Evolutionary conservation across 2,113 vertebrate species (phyloP).

Genomic region (Pogona vitticeps): DNA sequence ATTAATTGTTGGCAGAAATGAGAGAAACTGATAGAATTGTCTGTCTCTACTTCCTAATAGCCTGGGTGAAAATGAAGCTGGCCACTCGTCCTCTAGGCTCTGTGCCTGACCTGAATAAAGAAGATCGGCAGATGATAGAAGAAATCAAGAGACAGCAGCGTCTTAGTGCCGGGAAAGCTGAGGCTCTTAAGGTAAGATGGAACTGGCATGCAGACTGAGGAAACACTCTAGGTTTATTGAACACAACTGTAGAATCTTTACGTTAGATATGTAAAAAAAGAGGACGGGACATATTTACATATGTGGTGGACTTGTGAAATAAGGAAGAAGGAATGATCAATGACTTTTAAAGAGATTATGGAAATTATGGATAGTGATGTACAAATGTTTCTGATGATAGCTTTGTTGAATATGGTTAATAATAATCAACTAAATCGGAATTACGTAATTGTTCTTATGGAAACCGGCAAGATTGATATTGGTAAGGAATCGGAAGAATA

Average conservation of each 20-base stretch:
- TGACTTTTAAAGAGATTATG: no score
- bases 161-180: conserved; percentile 53
- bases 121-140: conserved; percentile 80
- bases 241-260: no score
- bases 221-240: background rate
- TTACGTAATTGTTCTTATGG: no score
- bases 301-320: background rate
- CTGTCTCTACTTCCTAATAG: conserved; percentile 68
- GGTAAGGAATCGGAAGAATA: no score
- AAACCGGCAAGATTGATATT: no score
- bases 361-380: no score
- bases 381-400: no score
- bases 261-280: background rate
- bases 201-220: background rate
- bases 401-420: no score
- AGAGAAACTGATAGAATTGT: background rate
- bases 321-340: background rate
- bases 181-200: conserved; percentile 71
- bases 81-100: conserved; percentile 71
- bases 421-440: no score
- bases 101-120: conserved; percentile 73
- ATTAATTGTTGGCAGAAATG: background rate
- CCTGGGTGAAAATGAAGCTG: conserved; percentile 82
- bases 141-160: conserved; percentile 86
- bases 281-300: no score